Conservation (phyloP, 2,113 vertebrate genomes). For the Mustela nigripes region DNA sequence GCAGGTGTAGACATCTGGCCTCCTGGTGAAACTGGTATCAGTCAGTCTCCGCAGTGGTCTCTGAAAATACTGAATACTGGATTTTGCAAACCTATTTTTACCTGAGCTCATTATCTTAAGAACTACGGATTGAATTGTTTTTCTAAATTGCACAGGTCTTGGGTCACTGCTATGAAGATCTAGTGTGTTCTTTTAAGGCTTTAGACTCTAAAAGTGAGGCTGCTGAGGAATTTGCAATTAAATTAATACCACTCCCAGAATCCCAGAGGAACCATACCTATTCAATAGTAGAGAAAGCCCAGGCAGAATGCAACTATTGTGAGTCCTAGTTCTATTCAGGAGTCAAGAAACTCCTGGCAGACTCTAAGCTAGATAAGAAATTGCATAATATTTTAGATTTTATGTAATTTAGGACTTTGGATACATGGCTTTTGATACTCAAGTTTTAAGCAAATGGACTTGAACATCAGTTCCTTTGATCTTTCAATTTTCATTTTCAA, state of each 20-base stretch:
- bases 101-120: background rate
- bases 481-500: slow-evolving; percentile 58
- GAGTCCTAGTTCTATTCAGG: background rate
- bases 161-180: background rate
- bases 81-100: background rate
- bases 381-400: background rate
- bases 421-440: background rate
- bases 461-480: slow-evolving; percentile 35
- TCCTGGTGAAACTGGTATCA: background rate
- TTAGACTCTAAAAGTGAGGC: background rate
- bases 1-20: background rate
- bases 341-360: background rate
- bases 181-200: background rate
- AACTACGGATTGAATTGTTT: background rate
- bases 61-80: background rate
- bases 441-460: background rate
- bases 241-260: background rate
- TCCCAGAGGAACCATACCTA: background rate
- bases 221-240: background rate
- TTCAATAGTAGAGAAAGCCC: background rate
- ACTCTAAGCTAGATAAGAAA: background rate
- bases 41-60: background rate
- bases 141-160: background rate
- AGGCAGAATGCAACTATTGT: background rate
- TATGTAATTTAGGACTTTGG: slow-evolving; percentile 31